Conservation (phyloP, 1,140 invertebrate genomes). For the Stratiolaelaps scimitus region DNA sequence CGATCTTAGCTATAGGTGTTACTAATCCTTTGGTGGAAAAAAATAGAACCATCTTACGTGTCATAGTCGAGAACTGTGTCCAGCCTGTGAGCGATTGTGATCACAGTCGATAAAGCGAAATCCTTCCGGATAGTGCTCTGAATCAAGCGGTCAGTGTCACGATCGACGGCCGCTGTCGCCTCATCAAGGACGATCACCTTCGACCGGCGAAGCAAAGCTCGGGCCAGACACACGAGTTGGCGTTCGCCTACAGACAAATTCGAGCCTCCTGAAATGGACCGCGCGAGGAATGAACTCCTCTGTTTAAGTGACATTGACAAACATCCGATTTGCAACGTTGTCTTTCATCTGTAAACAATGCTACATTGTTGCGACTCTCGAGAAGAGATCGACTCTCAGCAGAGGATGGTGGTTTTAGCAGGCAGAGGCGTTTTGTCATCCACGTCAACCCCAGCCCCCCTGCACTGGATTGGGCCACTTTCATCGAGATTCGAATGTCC, state of each 20-base stretch:
- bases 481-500: too few relatives aligned
- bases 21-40: too few relatives aligned
- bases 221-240: constrained; percentile 71
- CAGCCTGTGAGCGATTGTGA: constrained; percentile 83
- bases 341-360: too few relatives aligned
- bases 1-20: too few relatives aligned
- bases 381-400: too few relatives aligned
- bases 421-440: too few relatives aligned
- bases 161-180: constrained; percentile 84
- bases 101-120: constrained; percentile 71
- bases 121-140: constrained; percentile 65
- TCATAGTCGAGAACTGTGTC: constrained; percentile 74
- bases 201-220: constrained; percentile 69
- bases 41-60: constrained; percentile 30
- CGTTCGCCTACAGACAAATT: constrained; percentile 68
- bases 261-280: constrained; percentile 43
- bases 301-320: too few relatives aligned
- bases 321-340: too few relatives aligned
- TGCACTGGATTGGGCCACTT: neutral
- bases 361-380: neutral
- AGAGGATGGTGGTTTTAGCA: too few relatives aligned
- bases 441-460: too few relatives aligned
- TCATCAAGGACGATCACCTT: constrained; percentile 65
- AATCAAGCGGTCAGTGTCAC: constrained; percentile 71
- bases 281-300: too few relatives aligned